Conservation (phyloP, 1,140 invertebrate species). For the Bombus waltoni region DNA sequence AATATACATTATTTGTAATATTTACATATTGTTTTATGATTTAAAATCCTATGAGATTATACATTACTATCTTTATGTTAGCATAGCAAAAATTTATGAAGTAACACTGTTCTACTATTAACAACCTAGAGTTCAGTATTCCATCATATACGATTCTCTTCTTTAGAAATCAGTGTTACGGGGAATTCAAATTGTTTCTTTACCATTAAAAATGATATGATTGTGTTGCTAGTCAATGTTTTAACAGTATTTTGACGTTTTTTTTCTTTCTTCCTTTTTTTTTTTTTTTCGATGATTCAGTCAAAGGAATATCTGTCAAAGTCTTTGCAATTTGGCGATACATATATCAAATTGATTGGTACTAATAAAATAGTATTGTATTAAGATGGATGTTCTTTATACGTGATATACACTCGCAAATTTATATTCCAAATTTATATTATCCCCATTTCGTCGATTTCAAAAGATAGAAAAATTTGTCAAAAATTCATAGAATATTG, state of each 20-base stretch:
- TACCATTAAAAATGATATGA: background rate
- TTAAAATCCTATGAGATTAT: slow-evolving; percentile 14
- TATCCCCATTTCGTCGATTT: background rate
- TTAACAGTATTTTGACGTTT: background rate
- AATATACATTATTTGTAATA: slow-evolving; percentile 35
- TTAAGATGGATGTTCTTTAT: background rate
- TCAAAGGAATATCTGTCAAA: background rate
- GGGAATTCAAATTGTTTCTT: background rate
- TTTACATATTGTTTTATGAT: slow-evolving; percentile 28
- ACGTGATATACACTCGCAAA: background rate
- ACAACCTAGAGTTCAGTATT: background rate
- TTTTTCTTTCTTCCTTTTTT: too few species aligned
- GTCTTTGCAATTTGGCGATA: slow-evolving; percentile 14
- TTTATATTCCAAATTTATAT: background rate
- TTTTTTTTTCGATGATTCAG: too few species aligned
- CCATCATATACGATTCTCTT: background rate
- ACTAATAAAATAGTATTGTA: background rate
- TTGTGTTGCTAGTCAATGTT: slow-evolving; percentile 5
- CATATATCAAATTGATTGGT: slow-evolving; percentile 3
- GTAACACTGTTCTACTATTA: background rate
- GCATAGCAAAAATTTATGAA: background rate
- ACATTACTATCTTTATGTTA: background rate
- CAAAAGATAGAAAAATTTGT: background rate
- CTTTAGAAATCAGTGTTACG: background rate
- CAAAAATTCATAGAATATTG: background rate